phyloP scores from a whole-genome alignment of 2,888 invertebrate species.

The Cephus rjabovi region DNA sequence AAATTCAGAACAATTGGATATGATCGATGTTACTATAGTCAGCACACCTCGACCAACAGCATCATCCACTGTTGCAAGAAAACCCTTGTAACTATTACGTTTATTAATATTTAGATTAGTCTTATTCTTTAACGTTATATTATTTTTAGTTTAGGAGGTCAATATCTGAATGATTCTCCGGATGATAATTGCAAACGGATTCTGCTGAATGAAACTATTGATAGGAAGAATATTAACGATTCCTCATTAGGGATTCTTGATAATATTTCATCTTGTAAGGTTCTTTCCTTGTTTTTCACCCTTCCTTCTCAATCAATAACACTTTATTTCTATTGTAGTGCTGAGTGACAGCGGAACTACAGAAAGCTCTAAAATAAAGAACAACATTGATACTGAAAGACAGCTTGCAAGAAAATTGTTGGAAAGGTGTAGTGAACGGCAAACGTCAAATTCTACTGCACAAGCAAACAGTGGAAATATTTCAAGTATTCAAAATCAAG shows the following conservation, averaged over 20 bases:
- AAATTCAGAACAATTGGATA: conserved; percentile 27
- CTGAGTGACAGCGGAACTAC: conserved; percentile 37
- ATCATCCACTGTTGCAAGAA: conserved; percentile 64
- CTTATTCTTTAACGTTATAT: neutral
- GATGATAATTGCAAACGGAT: too few relatives aligned
- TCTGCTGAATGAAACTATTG: neutral
- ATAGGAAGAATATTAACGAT: conserved; percentile 24
- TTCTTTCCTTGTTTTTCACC: neutral
- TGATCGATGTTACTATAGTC: conserved; percentile 51
- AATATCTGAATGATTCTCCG: too few relatives aligned
- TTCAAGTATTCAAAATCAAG: conserved; percentile 8
- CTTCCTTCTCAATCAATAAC: conserved; percentile 7
- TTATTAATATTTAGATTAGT: neutral
- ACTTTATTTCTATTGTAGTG: conserved; percentile 34
- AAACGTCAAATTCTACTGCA: conserved; percentile 9
- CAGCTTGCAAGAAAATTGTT: conserved; percentile 54
- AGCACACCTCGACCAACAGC: conserved; percentile 65
- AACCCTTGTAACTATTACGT: conserved; percentile 43
- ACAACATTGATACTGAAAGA: conserved; percentile 37
- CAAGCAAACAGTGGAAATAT: neutral
- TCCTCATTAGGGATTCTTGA: conserved; percentile 54
- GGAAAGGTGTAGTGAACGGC: conserved; percentile 42
- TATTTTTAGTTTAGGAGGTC: conserved; percentile 17
- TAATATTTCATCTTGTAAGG: conserved; percentile 50
- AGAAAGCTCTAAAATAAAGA: conserved; percentile 29